These are phyloP conservation scores for Sinodicranocentrus sp. DNA, from an alignment of 2,888 invertebrate genomes.

Conservation along the genomic window DNA sequence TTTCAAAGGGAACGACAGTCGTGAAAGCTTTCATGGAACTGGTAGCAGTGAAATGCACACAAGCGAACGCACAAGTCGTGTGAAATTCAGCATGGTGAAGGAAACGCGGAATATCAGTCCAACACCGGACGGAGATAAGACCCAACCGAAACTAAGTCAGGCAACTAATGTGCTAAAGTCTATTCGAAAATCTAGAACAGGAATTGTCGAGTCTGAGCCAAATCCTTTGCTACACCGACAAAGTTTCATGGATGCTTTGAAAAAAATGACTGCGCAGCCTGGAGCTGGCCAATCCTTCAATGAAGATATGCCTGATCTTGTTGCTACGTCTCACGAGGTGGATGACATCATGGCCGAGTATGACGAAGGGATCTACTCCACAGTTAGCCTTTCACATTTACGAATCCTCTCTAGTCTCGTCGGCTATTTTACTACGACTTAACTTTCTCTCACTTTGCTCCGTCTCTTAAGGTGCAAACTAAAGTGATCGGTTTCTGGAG, in stretches of 20 bases:
- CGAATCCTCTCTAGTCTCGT: neutral
- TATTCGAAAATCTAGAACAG: no score
- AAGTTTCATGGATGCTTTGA: constrained; percentile 2
- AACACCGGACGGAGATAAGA: neutral
- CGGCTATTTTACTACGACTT: neutral
- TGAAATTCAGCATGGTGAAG: neutral
- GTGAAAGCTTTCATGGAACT: neutral
- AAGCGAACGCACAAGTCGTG: neutral
- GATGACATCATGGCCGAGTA: constrained; percentile 33
- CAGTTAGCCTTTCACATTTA: neutral
- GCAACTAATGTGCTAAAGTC: no score
- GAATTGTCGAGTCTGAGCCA: no score
- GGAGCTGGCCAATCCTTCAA: neutral
- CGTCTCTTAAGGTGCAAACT: neutral
- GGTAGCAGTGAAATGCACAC: no score
- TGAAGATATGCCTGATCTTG: constrained; percentile 5
- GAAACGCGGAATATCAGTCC: neutral
- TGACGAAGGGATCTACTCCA: constrained; percentile 2
- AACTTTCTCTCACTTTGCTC: neutral
- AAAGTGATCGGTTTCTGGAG: constrained; percentile 31
- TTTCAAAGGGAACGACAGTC: no score
- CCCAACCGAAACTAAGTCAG: no score
- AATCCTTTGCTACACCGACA: neutral
- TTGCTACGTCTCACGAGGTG: neutral
- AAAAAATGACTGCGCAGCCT: neutral